A percentile compares a stretch with the other conserved stretches of the same genome.
phyloP scores from a whole-genome alignment of 2,888 invertebrate species.

The Drosophila recens region DNA sequence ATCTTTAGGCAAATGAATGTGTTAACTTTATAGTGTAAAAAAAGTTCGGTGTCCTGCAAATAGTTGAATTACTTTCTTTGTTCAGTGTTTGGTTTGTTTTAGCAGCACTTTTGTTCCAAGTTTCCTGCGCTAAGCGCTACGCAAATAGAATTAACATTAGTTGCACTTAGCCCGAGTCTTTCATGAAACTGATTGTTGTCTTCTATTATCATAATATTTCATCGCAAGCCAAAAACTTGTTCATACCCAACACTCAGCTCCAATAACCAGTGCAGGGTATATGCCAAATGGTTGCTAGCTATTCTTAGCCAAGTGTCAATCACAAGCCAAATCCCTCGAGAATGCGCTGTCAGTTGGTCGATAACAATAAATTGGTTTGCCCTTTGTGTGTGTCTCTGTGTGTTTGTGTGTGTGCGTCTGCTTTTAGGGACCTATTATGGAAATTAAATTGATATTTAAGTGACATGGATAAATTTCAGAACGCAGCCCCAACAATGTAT shows the following conservation, averaged over 20 bases:
- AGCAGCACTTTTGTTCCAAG: constrained; percentile 47
- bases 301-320: constrained; percentile 73
- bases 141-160: constrained; percentile 77
- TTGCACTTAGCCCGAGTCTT: constrained; percentile 58
- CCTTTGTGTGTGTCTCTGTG: constrained; percentile 22
- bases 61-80: constrained; percentile 27
- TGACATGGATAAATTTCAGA: constrained; percentile 74
- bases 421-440: constrained; percentile 73
- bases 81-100: constrained; percentile 49
- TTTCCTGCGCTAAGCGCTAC: constrained; percentile 59
- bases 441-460: constrained; percentile 83
- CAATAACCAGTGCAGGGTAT: constrained; percentile 4
- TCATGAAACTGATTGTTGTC: constrained; percentile 48
- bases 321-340: constrained; percentile 66
- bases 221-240: constrained; percentile 57
- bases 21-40: constrained; percentile 20
- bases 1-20: not conserved
- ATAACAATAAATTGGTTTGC: constrained; percentile 70
- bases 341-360: constrained; percentile 61
- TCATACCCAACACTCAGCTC: not conserved
- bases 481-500: constrained; percentile 43
- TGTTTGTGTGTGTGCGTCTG: constrained; percentile 25
- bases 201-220: constrained; percentile 64
- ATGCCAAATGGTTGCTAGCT: constrained; percentile 29
- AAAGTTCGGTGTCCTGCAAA: constrained; percentile 1